Evolutionary conservation across 2,113 vertebrate genomes (phyloP).

Genomic region (Microcebus murinus): DNA sequence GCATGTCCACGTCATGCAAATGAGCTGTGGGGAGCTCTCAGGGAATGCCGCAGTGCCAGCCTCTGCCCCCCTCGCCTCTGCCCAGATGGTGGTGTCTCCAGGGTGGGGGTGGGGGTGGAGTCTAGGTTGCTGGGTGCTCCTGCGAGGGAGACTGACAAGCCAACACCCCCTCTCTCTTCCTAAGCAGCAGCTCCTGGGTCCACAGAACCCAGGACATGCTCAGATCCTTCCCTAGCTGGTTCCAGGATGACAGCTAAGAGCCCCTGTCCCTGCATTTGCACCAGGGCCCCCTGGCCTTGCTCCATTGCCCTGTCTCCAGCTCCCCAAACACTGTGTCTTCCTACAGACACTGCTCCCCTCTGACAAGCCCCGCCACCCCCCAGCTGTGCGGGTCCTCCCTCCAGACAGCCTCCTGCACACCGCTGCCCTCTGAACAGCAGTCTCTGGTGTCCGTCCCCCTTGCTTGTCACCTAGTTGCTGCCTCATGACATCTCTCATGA

Average conservation of each 20-base stretch:
- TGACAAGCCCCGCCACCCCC: too few species aligned
- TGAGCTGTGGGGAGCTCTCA: background rate
- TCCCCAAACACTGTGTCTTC: background rate
- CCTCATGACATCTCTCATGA: background rate
- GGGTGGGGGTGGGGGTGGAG: background rate
- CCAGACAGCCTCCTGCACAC: background rate
- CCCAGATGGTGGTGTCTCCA: background rate
- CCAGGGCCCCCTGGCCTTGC: background rate
- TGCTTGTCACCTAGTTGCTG: background rate
- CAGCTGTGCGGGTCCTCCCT: background rate
- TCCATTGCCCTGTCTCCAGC: background rate
- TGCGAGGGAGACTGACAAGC: background rate
- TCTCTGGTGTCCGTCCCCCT: background rate
- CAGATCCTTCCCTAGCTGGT: background rate
- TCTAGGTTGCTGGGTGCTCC: background rate
- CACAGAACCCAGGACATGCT: background rate
- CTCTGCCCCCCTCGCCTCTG: background rate
- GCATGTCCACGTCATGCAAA: background rate
- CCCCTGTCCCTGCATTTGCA: background rate
- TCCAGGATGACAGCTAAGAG: background rate
- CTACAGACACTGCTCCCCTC: background rate
- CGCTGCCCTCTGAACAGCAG: background rate
- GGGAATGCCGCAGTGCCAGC: background rate
- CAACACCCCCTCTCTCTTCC: background rate
- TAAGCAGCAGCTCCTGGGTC: background rate